phyloP scores from a whole-genome alignment of 2,113 vertebrate genomes.

The Campylomormyrus tamandua region DNA sequence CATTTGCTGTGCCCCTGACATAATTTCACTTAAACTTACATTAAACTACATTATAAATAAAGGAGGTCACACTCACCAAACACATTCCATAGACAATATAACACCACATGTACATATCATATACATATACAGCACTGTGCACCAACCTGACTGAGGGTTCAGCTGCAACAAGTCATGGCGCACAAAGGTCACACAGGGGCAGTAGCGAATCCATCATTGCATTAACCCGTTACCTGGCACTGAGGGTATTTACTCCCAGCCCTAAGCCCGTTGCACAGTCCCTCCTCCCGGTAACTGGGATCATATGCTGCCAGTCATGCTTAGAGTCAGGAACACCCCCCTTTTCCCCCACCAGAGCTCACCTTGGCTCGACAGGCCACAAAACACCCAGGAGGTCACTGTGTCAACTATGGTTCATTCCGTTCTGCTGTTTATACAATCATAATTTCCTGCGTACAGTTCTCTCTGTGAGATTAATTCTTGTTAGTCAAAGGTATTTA shows the following conservation, averaged over 20 bases:
- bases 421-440: neutral
- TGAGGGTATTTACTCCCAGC: constrained; percentile 43
- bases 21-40: neutral
- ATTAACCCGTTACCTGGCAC: constrained; percentile 11
- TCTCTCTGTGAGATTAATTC: neutral
- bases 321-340: neutral
- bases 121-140: neutral
- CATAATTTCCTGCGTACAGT: neutral
- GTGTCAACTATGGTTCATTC: neutral
- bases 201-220: neutral
- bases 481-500: neutral
- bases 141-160: neutral
- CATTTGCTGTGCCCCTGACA: neutral
- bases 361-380: neutral
- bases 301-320: constrained; percentile 38
- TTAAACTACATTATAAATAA: neutral
- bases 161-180: constrained; percentile 21
- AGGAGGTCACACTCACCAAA: neutral
- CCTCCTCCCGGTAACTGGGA: constrained; percentile 28
- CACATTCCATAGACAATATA: neutral
- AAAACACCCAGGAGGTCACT: neutral
- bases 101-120: neutral
- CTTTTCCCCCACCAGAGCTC: neutral
- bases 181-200: neutral
- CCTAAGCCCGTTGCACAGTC: constrained; percentile 23